Conservation (phyloP, 2,797 vertebrate genomes). For the Spinibarbus caldwelli region DNA sequence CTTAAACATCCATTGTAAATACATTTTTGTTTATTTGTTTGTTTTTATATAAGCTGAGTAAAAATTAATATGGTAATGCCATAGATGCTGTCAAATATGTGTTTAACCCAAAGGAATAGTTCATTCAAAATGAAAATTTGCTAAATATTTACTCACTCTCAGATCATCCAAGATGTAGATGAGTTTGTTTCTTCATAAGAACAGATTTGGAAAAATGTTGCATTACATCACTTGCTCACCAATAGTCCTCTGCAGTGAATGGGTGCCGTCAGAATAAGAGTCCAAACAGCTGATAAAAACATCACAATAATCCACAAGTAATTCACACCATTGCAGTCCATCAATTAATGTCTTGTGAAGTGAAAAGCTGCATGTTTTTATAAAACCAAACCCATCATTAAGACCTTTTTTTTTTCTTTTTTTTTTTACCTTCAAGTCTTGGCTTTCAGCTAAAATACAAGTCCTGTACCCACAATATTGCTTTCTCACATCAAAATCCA, state of each 20-base stretch:
- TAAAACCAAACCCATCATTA: background rate
- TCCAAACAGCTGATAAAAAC: background rate
- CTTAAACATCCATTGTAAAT: background rate
- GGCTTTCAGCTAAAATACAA: no score
- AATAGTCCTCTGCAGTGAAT: background rate
- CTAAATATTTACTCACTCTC: background rate
- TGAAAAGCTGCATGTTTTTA: background rate
- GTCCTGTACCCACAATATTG: no score
- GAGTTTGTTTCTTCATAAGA: background rate
- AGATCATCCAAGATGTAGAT: background rate
- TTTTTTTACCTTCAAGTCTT: no score
- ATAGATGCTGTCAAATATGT: background rate
- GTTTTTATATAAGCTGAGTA: background rate
- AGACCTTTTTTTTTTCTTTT: background rate
- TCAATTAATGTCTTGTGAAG: background rate
- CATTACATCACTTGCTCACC: background rate
- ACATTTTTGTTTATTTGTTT: background rate
- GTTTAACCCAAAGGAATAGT: background rate
- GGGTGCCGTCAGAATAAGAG: background rate
- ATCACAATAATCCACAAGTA: background rate
- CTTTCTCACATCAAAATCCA: background rate
- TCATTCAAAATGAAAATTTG: background rate
- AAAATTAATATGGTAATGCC: no score
- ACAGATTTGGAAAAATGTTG: background rate
- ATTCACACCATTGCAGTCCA: background rate